A percentile compares a stretch with the other conserved stretches of the same genome.
Evolutionary conservation across 2,113 vertebrate genomes (phyloP).

Genomic region (Ptilorrhoa leucosticta): DNA sequence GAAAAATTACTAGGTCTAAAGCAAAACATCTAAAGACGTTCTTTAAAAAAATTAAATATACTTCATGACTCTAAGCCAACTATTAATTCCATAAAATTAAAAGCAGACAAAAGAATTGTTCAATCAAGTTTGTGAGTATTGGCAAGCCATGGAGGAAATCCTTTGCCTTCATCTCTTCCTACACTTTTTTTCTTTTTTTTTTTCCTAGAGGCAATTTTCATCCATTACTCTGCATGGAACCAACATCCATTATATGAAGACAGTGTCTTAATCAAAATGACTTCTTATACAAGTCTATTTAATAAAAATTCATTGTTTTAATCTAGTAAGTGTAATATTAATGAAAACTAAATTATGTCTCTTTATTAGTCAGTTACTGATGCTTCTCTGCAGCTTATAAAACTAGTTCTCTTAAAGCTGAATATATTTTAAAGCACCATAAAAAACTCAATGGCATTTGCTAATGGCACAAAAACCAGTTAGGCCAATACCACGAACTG

Average conservation of each 20-base stretch:
- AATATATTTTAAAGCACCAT: background rate
- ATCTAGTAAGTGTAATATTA: conserved; percentile 64
- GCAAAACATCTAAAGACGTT: background rate
- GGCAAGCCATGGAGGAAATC: background rate
- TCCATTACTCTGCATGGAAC: conserved; percentile 36
- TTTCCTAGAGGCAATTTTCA: conserved; percentile 11
- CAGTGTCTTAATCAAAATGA: conserved; percentile 53
- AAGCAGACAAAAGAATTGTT: background rate
- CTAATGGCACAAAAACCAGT: background rate
- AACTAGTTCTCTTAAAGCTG: conserved; percentile 40
- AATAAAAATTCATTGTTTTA: conserved; percentile 69
- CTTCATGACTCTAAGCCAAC: background rate
- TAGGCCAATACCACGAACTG: background rate
- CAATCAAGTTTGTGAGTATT: background rate
- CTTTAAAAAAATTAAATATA: background rate
- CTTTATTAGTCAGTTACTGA: conserved; percentile 58
- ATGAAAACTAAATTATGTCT: conserved; percentile 58
- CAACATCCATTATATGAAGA: conserved; percentile 56
- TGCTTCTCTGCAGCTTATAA: conserved; percentile 25
- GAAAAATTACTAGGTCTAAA: background rate
- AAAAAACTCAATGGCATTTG: background rate
- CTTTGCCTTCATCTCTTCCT: background rate
- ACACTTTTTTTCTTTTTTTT: background rate
- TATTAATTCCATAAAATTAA: background rate
- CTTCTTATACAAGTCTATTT: conserved; percentile 66